These are phyloP conservation scores for Odontothrips loti DNA, from an alignment of 2,888 invertebrate species.

Conservation along the genomic window DNA sequence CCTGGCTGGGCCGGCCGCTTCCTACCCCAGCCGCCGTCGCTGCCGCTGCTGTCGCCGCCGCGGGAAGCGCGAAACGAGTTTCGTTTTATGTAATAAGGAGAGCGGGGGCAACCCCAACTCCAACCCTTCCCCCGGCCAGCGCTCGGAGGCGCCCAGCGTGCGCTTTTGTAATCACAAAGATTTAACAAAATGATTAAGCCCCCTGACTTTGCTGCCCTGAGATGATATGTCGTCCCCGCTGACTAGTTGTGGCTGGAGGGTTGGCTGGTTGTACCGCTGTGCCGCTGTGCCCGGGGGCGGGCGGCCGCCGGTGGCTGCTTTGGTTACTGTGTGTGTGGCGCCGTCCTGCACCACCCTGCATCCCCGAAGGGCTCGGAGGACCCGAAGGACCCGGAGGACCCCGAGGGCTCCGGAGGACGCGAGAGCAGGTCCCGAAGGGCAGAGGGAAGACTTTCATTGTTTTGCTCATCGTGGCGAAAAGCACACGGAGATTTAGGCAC, in stretches of 20 bases:
- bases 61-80: not conserved
- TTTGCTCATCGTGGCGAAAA: not conserved
- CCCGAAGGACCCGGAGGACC: not conserved
- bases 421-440: not conserved
- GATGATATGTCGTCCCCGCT: slow-evolving; percentile 2
- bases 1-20: no score
- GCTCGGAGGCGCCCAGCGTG: not conserved
- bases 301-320: no score
- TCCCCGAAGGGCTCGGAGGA: not conserved
- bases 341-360: no score
- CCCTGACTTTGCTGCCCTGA: not conserved
- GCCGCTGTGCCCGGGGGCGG: no score
- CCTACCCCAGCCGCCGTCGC: no score
- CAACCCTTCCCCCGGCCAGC: not conserved
- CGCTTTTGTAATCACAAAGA: slow-evolving; percentile 16
- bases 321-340: no score
- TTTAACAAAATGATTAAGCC: slow-evolving; percentile 25
- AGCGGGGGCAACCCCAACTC: not conserved
- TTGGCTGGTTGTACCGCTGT: no score
- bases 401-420: no score
- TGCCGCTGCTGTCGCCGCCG: not conserved
- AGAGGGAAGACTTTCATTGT: not conserved
- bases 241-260: slow-evolving; percentile 13
- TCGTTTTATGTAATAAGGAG: slow-evolving; percentile 26
- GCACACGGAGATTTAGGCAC: not conserved